Percentiles rank a stretch among this genome's conserved stretches.
These are phyloP conservation scores for Apoda limacodes DNA, from an alignment of 2,888 invertebrate genomes.

Conservation along the genomic window DNA sequence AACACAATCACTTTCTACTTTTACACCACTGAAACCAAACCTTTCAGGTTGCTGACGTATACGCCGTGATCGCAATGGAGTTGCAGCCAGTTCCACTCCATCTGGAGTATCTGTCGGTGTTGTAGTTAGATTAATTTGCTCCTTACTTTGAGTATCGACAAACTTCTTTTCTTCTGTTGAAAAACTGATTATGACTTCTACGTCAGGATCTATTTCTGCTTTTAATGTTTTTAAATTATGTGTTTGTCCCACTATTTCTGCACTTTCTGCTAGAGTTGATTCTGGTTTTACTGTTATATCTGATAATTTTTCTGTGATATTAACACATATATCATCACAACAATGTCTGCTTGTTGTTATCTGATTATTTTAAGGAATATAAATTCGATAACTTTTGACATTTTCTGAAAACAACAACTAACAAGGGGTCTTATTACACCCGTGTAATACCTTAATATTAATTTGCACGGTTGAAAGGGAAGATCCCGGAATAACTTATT, in stretches of 20 bases:
- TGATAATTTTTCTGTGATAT: conserved; percentile 11
- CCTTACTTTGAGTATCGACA: not conserved
- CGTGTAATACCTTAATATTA: too few relatives aligned
- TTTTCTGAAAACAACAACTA: conserved; percentile 13
- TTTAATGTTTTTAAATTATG: not conserved
- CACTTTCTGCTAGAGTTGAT: too few relatives aligned
- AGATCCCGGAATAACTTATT: too few relatives aligned
- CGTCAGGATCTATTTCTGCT: not conserved
- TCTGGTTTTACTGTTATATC: not conserved
- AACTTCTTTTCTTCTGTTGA: conserved; percentile 1
- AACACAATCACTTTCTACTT: too few relatives aligned
- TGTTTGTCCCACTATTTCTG: too few relatives aligned
- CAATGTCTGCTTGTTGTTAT: conserved; percentile 18
- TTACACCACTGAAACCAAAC: too few relatives aligned
- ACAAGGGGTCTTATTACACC: too few relatives aligned
- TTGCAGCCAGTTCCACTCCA: not conserved
- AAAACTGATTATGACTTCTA: not conserved
- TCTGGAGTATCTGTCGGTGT: too few relatives aligned
- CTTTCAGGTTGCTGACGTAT: not conserved
- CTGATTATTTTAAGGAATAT: conserved; percentile 13
- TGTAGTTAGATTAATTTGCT: too few relatives aligned
- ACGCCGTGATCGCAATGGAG: not conserved
- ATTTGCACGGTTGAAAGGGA: too few relatives aligned
- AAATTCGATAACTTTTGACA: conserved; percentile 16
- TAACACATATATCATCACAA: too few relatives aligned